phyloP scores from a whole-genome alignment of 2,113 vertebrate species.

The Cyprinus carpio region DNA sequence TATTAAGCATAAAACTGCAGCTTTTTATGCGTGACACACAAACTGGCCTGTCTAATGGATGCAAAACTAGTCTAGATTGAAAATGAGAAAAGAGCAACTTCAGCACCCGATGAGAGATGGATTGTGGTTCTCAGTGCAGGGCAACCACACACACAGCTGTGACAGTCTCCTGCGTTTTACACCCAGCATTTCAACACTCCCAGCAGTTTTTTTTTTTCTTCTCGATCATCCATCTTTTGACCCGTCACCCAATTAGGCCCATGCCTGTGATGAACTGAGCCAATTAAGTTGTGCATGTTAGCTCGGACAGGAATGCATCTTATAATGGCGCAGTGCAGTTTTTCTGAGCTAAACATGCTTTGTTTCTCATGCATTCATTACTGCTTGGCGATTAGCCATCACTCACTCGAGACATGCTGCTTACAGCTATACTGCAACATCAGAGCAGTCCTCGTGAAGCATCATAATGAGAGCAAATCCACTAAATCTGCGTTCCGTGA shows the following conservation, averaged over 20 bases:
- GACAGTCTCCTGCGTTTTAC: constrained; percentile 5
- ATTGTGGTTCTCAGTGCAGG: not conserved
- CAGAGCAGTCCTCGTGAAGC: not conserved
- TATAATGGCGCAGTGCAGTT: constrained; percentile 61
- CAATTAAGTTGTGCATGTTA: constrained; percentile 68
- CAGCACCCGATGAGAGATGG: not conserved
- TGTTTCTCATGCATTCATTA: constrained; percentile 36
- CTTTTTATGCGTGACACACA: not conserved
- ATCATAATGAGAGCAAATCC: constrained; percentile 15
- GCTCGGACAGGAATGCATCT: constrained; percentile 62
- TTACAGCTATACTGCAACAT: constrained; percentile 28
- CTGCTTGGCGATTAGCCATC: constrained; percentile 26
- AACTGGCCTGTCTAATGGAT: not conserved
- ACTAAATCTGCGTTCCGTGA: not conserved
- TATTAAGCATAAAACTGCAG: not conserved
- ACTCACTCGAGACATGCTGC: constrained; percentile 6
- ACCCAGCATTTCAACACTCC: constrained; percentile 22
- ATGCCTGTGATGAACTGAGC: constrained; percentile 67
- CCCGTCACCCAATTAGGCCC: constrained; percentile 68
- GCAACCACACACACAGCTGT: constrained; percentile 8
- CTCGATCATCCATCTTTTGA: constrained; percentile 59
- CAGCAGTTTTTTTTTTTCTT: constrained; percentile 35
- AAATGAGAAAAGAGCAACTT: not conserved
- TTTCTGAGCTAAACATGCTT: constrained; percentile 50
- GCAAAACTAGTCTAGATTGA: not conserved